Evolutionary conservation across 2,888 invertebrate species (phyloP).

Genomic region (Ischnura elegans): DNA sequence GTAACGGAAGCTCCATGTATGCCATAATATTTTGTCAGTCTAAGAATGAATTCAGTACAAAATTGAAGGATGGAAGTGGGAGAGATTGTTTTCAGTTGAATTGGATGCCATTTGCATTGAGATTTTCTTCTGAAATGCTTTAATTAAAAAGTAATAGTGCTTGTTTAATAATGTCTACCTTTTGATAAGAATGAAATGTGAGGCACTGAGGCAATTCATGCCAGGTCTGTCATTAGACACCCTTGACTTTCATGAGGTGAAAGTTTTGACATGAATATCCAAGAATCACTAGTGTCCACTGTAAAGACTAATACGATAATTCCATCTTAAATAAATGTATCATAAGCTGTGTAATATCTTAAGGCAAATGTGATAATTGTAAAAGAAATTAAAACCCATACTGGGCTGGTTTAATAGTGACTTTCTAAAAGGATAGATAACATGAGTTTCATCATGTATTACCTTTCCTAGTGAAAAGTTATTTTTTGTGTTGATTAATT

Average conservation of each 20-base stretch:
- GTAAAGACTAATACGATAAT: neutral
- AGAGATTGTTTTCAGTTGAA: neutral
- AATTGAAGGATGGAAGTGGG: neutral
- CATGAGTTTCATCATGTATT: constrained; percentile 65
- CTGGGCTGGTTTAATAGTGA: neutral
- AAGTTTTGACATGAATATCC: neutral
- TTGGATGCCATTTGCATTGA: neutral
- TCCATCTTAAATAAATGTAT: neutral
- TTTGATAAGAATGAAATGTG: neutral
- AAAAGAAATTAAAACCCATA: neutral
- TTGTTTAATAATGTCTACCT: neutral
- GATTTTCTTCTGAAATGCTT: neutral
- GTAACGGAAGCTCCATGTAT: too few species aligned
- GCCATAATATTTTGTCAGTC: too few species aligned
- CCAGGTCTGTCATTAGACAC: neutral
- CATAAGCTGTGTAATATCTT: neutral
- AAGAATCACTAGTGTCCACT: neutral
- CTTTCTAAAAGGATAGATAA: neutral
- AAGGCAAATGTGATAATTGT: constrained; percentile 27
- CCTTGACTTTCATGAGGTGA: neutral
- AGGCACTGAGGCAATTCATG: neutral
- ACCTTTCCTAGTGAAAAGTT: constrained; percentile 13
- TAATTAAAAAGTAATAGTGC: neutral
- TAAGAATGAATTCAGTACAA: neutral
- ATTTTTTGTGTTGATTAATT: neutral